Base-by-base conservation (phyloP, 1,140 invertebrate species). In the Drosophila setifemur region DNA sequence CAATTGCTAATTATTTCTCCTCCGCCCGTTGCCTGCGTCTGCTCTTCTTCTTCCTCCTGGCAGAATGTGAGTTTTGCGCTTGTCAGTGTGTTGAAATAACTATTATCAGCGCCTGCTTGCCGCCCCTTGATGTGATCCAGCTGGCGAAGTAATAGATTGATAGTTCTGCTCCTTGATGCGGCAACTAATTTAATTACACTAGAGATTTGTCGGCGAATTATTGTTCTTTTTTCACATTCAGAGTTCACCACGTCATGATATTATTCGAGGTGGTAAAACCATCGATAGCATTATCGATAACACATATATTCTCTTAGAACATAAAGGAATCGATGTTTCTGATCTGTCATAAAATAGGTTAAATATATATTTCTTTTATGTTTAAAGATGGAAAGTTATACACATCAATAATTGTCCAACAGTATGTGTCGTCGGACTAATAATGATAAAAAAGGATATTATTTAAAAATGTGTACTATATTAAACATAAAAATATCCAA, bases 171-270 rank as follows among this genome's bases (percentile, higher is more conserved):
- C 8, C 4, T 64, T 4, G 39, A 29, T 28, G 18, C 53, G 40
- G 44, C 35, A 74, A 60, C 67, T 81, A 67, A 67, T 74, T 75
- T 43, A 76, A 81, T 72, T 81, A 70, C 52, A 79, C 61, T 70
- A 70, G 16, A 57, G 67, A 70, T 85, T 66, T 85, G 79, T 83
- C 78, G 78, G 79, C 79, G 78, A 85, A 78, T 78, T 82, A 82
- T 72, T 86, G 61, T 85, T 85, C 72, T 76, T 81, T 47, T 70
- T 82, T 86, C 74, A 78, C 73, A 72, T 73, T 66, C 66, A 70
- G 58, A 67, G 68, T 85, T 77, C 74, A 83, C 79, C 79, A 85
- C 79, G 79, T 85, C 79, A 85, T 85, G 64, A 73, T 57, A 26
- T 28, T 23, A 52, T 33, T 19, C 19, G 29, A 12, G 21, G 12